Evolutionary conservation across 2,797 vertebrate species (phyloP).

Genomic region (Spea hammondii): DNA sequence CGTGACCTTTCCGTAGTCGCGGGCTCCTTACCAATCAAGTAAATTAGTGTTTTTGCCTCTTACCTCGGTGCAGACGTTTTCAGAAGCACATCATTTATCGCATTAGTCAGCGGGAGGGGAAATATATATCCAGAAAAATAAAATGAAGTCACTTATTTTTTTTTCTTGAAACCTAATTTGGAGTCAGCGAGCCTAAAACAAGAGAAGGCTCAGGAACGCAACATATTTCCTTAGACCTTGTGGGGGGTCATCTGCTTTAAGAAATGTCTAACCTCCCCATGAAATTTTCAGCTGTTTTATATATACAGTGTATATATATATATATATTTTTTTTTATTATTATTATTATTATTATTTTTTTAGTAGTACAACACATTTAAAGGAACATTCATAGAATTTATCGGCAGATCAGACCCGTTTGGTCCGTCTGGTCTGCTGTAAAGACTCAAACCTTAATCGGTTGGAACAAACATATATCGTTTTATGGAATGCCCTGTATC

Average conservation of each 20-base stretch:
- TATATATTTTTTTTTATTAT: no score
- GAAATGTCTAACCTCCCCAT: no score
- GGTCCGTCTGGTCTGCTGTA: no score
- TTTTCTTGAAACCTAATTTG: constrained; percentile 17
- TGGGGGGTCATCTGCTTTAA: no score
- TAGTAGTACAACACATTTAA: no score
- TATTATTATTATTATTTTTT: no score
- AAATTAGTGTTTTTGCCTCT: constrained; percentile 24
- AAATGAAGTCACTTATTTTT: constrained; percentile 1
- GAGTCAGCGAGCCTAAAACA: constrained; percentile 11
- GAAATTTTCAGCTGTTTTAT: no score
- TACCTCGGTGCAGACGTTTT: constrained; percentile 10
- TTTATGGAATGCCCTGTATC: constrained; percentile 31
- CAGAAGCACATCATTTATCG: constrained; percentile 19
- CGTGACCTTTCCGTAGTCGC: constrained; percentile 20
- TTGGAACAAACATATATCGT: constrained; percentile 39
- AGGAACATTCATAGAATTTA: no score
- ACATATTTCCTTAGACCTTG: background rate
- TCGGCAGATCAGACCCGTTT: no score
- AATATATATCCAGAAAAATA: background rate
- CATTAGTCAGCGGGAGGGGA: constrained; percentile 6
- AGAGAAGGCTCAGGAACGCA: background rate
- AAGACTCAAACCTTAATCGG: constrained; percentile 1
- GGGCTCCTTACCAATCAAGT: background rate
- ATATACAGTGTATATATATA: no score